A percentile compares a stretch with the other conserved stretches of the same genome.
Evolutionary conservation across 2,888 invertebrate species (phyloP).

Genomic region (Lithophane semibrunnea): DNA sequence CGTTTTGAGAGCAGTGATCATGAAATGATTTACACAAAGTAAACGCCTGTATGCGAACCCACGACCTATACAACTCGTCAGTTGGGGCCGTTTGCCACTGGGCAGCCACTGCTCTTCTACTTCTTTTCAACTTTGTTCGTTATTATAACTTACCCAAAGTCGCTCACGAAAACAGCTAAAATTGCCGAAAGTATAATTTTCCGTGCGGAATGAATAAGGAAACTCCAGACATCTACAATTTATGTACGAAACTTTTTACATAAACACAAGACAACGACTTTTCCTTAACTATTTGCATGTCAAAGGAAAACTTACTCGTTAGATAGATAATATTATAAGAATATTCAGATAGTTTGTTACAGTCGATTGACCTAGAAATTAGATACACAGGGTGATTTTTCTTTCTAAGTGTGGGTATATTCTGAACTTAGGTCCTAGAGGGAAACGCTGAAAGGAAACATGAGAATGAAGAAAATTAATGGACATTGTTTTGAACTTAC

Average conservation of each 20-base stretch:
- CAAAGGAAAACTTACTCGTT: conserved; percentile 36
- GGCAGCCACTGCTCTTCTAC: neutral
- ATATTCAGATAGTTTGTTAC: conserved; percentile 7
- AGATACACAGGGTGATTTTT: neutral
- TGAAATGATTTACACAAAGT: no score
- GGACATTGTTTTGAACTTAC: neutral
- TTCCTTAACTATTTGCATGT: conserved; percentile 47
- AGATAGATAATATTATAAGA: conserved; percentile 5
- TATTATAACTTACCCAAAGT: conserved; percentile 23
- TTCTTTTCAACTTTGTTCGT: neutral
- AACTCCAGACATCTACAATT: conserved; percentile 32
- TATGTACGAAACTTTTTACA: conserved; percentile 22
- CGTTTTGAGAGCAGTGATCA: no score
- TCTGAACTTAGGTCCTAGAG: neutral
- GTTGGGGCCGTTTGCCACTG: no score
- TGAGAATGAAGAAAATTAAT: neutral
- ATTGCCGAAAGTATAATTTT: conserved; percentile 18
- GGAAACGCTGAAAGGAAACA: neutral
- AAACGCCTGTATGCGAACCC: no score
- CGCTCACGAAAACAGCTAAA: conserved; percentile 6
- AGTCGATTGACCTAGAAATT: neutral
- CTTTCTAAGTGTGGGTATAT: no score
- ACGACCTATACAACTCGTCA: no score
- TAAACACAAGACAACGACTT: conserved; percentile 25
- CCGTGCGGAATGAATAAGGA: conserved; percentile 24